These are phyloP conservation scores for Caenorhabditis remanei DNA, from an alignment of 1,140 invertebrate species.

Conservation along the genomic window DNA sequence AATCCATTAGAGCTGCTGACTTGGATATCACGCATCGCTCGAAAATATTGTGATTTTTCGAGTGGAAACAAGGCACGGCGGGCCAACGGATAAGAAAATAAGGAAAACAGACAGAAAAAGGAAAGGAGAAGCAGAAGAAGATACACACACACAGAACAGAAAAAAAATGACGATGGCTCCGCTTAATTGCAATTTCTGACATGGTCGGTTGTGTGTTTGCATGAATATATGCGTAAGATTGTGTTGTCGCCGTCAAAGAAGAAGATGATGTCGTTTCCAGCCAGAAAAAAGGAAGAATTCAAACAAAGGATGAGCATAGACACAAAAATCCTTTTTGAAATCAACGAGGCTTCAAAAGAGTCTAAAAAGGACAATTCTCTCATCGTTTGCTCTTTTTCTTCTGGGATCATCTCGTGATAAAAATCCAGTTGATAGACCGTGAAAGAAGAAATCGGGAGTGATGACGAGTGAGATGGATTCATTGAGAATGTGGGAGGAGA, in stretches of 20 bases:
- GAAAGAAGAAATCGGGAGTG: too few relatives aligned
- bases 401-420: not conserved
- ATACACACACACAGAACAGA: not conserved
- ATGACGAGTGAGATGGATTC: too few relatives aligned
- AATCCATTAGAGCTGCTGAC: too few relatives aligned
- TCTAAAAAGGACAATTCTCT: not conserved
- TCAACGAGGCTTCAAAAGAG: not conserved
- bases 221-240: slow-evolving; percentile 41
- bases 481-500: not conserved
- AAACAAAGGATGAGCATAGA: slow-evolving; percentile 44
- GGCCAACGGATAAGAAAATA: not conserved
- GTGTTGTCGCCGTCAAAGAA: not conserved
- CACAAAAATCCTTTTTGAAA: slow-evolving; percentile 9
- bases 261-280: slow-evolving; percentile 2
- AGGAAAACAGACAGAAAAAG: not conserved
- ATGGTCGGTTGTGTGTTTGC: slow-evolving; percentile 26
- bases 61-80: too few relatives aligned
- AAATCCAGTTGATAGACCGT: too few relatives aligned
- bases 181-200: slow-evolving; percentile 54
- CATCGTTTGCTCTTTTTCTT: slow-evolving; percentile 15
- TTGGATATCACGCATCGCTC: too few relatives aligned
- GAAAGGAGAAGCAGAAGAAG: not conserved
- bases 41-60: too few relatives aligned
- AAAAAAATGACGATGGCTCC: not conserved
- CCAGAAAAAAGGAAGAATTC: slow-evolving; percentile 18